These are phyloP conservation scores for Narcine bancroftii DNA, from an alignment of 2,113 vertebrate genomes.

Conservation along the genomic window DNA sequence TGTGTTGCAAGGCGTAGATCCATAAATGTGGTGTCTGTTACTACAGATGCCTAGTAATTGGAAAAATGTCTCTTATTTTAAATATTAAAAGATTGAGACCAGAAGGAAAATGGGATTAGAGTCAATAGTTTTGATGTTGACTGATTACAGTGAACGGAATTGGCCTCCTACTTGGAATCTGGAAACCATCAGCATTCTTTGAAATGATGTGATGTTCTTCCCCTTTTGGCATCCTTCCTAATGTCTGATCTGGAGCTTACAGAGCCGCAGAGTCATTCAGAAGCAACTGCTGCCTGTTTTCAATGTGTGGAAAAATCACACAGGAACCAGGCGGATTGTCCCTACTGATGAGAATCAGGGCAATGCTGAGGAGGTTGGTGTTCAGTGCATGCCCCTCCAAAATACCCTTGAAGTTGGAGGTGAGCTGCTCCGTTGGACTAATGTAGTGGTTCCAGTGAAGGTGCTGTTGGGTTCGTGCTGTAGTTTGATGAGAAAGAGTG, in stretches of 20 bases:
- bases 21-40: not conserved
- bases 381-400: no score
- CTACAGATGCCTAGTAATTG: not conserved
- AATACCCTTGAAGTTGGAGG: no score
- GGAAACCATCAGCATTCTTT: not conserved
- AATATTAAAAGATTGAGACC: not conserved
- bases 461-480: no score
- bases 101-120: conserved; percentile 15
- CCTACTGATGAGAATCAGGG: not conserved
- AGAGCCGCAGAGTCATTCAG: no score
- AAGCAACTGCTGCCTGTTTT: not conserved
- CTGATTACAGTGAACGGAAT: not conserved
- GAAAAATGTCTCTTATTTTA: not conserved
- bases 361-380: no score
- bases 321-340: not conserved
- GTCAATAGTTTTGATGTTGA: not conserved
- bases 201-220: conserved; percentile 19
- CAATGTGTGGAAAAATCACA: not conserved
- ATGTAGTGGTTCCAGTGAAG: no score
- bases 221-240: not conserved
- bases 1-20: not conserved
- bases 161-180: not conserved
- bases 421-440: no score
- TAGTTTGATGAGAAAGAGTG: no score
- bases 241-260: not conserved